Percentiles rank a stretch among this genome's conserved stretches.
Evolutionary conservation across 2,888 invertebrate genomes (phyloP).

Genomic region (Ichneumoninae sp.): DNA sequence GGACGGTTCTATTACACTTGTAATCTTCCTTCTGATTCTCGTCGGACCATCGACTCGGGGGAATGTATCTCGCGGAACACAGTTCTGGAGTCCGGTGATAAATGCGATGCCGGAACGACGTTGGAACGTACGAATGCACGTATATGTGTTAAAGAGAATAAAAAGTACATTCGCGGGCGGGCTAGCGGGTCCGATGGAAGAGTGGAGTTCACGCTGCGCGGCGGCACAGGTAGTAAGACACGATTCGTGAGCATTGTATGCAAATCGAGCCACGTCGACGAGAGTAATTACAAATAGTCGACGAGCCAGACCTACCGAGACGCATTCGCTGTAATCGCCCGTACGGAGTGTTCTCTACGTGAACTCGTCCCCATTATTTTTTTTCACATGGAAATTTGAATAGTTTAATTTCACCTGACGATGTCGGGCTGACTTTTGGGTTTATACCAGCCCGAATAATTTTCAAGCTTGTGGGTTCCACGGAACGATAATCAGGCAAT

Average conservation of each 20-base stretch:
- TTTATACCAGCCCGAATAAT: background rate
- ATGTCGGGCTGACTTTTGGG: background rate
- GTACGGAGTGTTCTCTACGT: background rate
- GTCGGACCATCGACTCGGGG: background rate
- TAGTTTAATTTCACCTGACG: slow-evolving; percentile 30
- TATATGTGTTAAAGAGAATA: slow-evolving; percentile 16
- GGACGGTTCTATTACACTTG: background rate
- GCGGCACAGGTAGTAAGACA: slow-evolving; percentile 69
- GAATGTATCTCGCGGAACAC: slow-evolving; percentile 25
- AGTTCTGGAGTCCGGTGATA: slow-evolving; percentile 18
- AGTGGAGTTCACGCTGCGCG: slow-evolving; percentile 54
- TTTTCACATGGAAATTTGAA: slow-evolving; percentile 32
- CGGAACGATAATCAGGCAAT: slow-evolving; percentile 3
- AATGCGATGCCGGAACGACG: slow-evolving; percentile 59
- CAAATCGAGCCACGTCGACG: slow-evolving; percentile 70
- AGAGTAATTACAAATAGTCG: slow-evolving; percentile 77
- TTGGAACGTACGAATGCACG: slow-evolving; percentile 13
- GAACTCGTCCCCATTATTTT: slow-evolving; percentile 6
- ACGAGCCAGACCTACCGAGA: slow-evolving; percentile 66
- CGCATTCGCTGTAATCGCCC: slow-evolving; percentile 33
- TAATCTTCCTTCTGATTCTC: background rate
- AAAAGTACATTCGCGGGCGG: slow-evolving; percentile 58
- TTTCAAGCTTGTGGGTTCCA: background rate
- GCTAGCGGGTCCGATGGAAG: slow-evolving; percentile 45
- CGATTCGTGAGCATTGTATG: slow-evolving; percentile 77